Evolutionary conservation across 2,888 invertebrate species (phyloP).

Genomic region (Lithosia quadra): DNA sequence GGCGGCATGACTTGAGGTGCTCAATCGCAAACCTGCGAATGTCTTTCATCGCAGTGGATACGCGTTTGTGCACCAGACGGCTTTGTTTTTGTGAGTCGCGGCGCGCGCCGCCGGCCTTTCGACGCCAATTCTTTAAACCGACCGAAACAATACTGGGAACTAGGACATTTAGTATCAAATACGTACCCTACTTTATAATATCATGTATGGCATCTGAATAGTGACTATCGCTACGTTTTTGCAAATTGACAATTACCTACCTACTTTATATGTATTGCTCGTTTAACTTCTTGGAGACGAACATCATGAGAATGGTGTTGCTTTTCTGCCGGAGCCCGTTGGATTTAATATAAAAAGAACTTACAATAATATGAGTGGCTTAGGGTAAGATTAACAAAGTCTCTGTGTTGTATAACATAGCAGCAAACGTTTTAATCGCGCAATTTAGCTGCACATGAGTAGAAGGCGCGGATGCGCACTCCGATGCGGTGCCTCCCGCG

Average conservation of each 20-base stretch:
- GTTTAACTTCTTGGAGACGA: slow-evolving; percentile 19
- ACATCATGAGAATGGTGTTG: slow-evolving; percentile 26
- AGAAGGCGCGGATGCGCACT: slow-evolving; percentile 51
- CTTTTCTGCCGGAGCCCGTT: slow-evolving; percentile 20
- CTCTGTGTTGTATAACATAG: slow-evolving; percentile 56
- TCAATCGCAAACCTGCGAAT: slow-evolving; percentile 52
- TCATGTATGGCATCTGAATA: slow-evolving; percentile 42
- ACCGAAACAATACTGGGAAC: slow-evolving; percentile 78
- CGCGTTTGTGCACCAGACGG: slow-evolving; percentile 71
- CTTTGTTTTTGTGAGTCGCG: slow-evolving; percentile 81
- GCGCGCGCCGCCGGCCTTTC: slow-evolving; percentile 72
- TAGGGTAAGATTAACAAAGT: slow-evolving; percentile 59
- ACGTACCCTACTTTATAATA: slow-evolving; percentile 49
- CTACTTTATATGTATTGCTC: slow-evolving; percentile 29
- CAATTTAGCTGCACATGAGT: slow-evolving; percentile 66
- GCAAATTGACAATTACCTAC: slow-evolving; percentile 33
- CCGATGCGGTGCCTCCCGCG: slow-evolving; percentile 75
- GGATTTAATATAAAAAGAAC: slow-evolving; percentile 40
- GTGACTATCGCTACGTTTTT: slow-evolving; percentile 41
- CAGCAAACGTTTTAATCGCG: slow-evolving; percentile 69
- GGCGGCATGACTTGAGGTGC: slow-evolving; percentile 50
- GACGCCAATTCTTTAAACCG: slow-evolving; percentile 73
- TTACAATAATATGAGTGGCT: slow-evolving; percentile 61
- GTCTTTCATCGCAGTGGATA: slow-evolving; percentile 55
- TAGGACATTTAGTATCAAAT: slow-evolving; percentile 70